Base-by-base conservation (phyloP, 2,888 invertebrate species). In the Lacanobia oleracea region DNA sequence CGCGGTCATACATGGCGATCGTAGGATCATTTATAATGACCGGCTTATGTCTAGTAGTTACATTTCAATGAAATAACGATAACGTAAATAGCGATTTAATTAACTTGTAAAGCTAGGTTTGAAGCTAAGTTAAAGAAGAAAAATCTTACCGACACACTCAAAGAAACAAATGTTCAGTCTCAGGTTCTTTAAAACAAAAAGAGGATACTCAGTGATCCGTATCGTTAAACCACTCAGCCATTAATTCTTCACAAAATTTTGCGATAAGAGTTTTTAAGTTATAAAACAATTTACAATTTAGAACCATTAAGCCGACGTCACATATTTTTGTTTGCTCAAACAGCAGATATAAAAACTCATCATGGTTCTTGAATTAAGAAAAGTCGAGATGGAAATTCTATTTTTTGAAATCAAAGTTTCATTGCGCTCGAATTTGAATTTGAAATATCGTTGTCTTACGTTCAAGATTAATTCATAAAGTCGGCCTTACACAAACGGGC, bases 381-480 rank as follows among this genome's bases (percentile, higher is more conserved):
- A 76, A 71, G 75, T 67, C 67, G 59, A 64, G 62, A 79, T 74
- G 57, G 61, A 73, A 68, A 87, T 82, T 81, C 66, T 73, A 84
- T 79, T 88, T 88, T 87, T 88, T 86, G 83, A 86, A 89, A 91
- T 90, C 88, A 90, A 91, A 90, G 86, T 92, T 91, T 90, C 86
- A 89, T 90, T 86, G 84, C 87, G 75, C 56, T 74, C 48, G 82
- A 91, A 92, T 92, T 89, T 90, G 84, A 91, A 91, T 91, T 90
- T 90, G 87, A 89, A 90, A 91, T 90, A 88, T 88, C 79, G 83
- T 82, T 87, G 87, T 89, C 87, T 86, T 84, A 78, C 83, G 82
- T 87, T 75, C 78, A 87, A 91, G 87, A 92, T 92, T 91, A 91
- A 92, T 92, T 92, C 88, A 87, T 89, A 90, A 92, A 91, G 87